Conservation (phyloP, 2,113 vertebrate species). For the Tricholaema leucomelas region DNA sequence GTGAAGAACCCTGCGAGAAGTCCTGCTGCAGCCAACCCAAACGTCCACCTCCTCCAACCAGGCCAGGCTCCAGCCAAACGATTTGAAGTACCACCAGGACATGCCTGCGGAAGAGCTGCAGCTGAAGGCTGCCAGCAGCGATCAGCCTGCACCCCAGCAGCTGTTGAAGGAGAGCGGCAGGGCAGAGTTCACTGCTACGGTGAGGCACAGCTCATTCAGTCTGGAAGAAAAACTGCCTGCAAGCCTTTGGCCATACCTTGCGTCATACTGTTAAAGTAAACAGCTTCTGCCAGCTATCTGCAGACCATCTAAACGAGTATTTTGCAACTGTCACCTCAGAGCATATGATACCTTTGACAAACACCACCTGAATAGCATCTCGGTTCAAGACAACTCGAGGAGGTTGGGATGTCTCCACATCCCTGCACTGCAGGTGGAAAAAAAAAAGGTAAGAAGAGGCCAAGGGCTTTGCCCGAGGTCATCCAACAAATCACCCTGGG, state of each 20-base stretch:
- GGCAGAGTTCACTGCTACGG: not conserved
- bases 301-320: not conserved
- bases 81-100: not conserved
- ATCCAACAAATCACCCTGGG: not conserved
- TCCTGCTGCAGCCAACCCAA: not conserved
- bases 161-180: not conserved
- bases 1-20: not conserved
- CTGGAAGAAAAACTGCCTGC: not conserved
- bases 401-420: not conserved
- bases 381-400: not conserved
- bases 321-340: not conserved
- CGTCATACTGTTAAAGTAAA: not conserved
- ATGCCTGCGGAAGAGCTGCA: not conserved
- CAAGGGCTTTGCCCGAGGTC: constrained; percentile 21
- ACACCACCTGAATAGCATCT: not conserved
- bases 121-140: fast-evolving
- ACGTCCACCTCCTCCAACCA: not conserved
- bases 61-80: fast-evolving
- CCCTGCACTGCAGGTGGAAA: not conserved
- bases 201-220: fast-evolving
- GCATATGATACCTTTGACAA: not conserved
- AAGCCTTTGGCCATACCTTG: not conserved
- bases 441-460: not conserved
- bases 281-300: not conserved
- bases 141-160: fast-evolving